Base-by-base conservation (phyloP, 2,888 invertebrate genomes). In the Encarsia formosa region DNA sequence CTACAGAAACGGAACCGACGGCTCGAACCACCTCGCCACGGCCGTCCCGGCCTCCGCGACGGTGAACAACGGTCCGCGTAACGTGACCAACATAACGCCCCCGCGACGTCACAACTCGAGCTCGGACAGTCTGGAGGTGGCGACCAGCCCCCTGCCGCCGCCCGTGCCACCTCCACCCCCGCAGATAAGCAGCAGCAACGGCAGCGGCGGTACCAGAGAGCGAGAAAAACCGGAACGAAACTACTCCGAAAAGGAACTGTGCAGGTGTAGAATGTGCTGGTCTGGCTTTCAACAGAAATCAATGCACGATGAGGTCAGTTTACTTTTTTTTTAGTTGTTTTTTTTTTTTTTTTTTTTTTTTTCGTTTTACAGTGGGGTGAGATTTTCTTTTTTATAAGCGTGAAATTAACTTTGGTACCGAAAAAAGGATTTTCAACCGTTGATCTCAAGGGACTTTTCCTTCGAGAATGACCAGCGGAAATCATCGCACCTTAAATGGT, bases 151-250 rank as follows among this genome's bases (percentile, higher is more conserved):
- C 15, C 63, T 76, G 49, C 76, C 76, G 48, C 76, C 77, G 5
- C 76, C 76, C 2, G 75, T 76, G 15, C 76, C 77, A n/a, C 76
- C 76, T 0, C 76, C 76, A 11, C 77, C 77, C 15, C 75, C 76
- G 1, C 69, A 73, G 48, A 8, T 11, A 6, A 9, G 15, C n/a
- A 62, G 65, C 58, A 61, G 43, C 35, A 54, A 57, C 50, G 57
- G 60, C 24, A 54, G 58, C 50, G 57, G 60, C 24, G 45, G 45
- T 11, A 49, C 61, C 31, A 59, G 63, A 19, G 65, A 62, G 20
- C 57, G 66, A 16, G 69, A 69, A 13, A 63, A 63, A 35, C 18
- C 19, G 18, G 59, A 59, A 6, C 59, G 65, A 37, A 49, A 56
- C 9, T 56, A 49, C 53, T 6, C 39, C 23, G 59, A 73, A 32